phyloP scores from a whole-genome alignment of 2,113 vertebrate species.

The Melospiza melodia region DNA sequence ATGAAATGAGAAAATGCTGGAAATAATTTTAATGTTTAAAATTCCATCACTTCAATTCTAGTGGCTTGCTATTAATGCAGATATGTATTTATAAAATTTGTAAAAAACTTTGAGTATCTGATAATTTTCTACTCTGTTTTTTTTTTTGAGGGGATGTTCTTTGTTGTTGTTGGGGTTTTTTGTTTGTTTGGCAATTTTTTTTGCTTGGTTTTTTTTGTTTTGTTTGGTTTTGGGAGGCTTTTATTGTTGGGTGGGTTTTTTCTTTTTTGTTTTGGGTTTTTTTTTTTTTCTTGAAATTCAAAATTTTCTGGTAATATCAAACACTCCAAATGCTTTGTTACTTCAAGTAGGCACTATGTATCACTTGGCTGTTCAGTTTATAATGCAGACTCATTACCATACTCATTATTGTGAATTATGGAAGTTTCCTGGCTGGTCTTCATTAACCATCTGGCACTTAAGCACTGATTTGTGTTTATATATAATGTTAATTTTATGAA shows the following conservation, averaged over 20 bases:
- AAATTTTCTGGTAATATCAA: constrained; percentile 41
- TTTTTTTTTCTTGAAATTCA: not conserved
- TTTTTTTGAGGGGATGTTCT: not conserved
- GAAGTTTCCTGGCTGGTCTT: constrained; percentile 76
- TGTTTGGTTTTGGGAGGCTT: not conserved
- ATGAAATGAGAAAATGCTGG: not conserved
- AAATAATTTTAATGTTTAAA: constrained; percentile 6
- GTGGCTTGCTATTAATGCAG: constrained; percentile 7
- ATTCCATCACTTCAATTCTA: constrained; percentile 3
- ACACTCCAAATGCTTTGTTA: constrained; percentile 65
- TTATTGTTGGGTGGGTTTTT: not conserved
- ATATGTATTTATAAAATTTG: not conserved
- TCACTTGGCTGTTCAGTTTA: constrained; percentile 68
- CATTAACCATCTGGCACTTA: constrained; percentile 80
- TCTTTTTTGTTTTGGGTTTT: not conserved
- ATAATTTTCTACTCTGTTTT: constrained; percentile 10
- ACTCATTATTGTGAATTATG: constrained; percentile 79
- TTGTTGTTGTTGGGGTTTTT: not conserved
- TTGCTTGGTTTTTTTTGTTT: not conserved
- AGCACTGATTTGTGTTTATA: constrained; percentile 76
- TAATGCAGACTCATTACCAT: constrained; percentile 75
- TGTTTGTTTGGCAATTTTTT: not conserved
- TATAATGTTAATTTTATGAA: constrained; percentile 72
- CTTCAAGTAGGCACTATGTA: constrained; percentile 69
- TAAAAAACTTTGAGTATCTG: not conserved